A percentile compares a stretch with the other conserved stretches of the same genome.
Conservation (phyloP, 1,140 invertebrate species). For the Scylla paramamosain region DNA sequence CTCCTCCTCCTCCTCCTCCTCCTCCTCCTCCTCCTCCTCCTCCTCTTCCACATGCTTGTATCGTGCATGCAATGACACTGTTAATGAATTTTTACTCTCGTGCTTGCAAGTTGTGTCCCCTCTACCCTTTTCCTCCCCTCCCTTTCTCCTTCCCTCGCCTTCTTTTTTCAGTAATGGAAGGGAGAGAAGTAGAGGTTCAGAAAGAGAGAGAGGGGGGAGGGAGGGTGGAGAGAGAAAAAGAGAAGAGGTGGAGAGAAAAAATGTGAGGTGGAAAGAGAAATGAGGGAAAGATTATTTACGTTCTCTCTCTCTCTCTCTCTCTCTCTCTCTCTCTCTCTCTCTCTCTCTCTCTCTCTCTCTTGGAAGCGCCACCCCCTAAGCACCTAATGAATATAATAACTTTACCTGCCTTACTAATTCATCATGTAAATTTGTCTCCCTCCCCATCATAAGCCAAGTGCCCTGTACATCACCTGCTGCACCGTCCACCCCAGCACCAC, state of each 20-base stretch:
- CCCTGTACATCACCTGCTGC: not conserved
- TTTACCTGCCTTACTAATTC: not conserved
- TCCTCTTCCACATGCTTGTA: no score
- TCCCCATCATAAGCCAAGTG: not conserved
- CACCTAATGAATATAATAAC: not conserved
- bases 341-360: not conserved
- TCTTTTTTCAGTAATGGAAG: not conserved
- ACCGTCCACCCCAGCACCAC: not conserved
- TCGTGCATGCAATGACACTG: no score
- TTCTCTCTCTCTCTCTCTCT: slow-evolving; percentile 40
- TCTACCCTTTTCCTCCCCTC: not conserved
- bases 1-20: no score
- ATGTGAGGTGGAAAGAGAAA: not conserved
- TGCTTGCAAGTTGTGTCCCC: not conserved
- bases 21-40: no score
- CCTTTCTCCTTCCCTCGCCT: not conserved
- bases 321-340: slow-evolving; percentile 37
- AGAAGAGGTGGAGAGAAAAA: not conserved
- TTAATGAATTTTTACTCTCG: no score
- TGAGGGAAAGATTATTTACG: not conserved
- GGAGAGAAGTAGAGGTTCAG: no score
- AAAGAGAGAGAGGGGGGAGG: not conserved
- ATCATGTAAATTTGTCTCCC: not conserved
- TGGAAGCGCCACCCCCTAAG: not conserved
- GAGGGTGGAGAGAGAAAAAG: not conserved